Base-by-base conservation (phyloP, 2,888 invertebrate species). In the Caradrina kadenii region DNA sequence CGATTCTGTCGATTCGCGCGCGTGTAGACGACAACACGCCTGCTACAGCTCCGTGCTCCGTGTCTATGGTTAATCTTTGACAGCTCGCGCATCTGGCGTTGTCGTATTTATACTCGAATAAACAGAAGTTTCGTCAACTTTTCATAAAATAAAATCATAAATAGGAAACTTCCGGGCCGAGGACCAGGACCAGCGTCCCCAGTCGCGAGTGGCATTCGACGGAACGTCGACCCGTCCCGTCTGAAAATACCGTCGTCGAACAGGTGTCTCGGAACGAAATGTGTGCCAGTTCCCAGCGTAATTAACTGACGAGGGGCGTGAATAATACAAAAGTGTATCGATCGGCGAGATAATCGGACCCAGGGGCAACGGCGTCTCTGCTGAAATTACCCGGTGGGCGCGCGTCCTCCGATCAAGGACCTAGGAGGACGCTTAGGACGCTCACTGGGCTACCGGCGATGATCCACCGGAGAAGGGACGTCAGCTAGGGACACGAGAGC, bases 221-320 rank as follows among this genome's bases (percentile, higher is more conserved):
- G 45, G 86, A 65, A 53, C 53, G 79, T 96, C 96, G 96, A 96
- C 96, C 92, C 89, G 87, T 91, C 95, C 96, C 96, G 96, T 97
- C 96, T 96, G 97, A 97, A 97, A 97, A 97, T 96, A 96, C 94
- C 94, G 93, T 84, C 86, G 96, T 96, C 94, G 96, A 97, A 97
- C 97, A 97, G 97, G 97, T 97, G 97, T 97, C 97, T 96, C 96
- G 96, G 26, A 97, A 97, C 96, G 96, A 96, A 96, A 96, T 95
- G 96, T 94, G 94, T 94, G 93, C 91, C 89, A 91, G 94, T 96
- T 96, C 95, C 94, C 95, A 94, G 91, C 91, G 91, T 93, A 93
- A 94, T 93, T 93, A 94, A 93, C 94, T 91, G 93, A 92, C 91
- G 90, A 92, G 93, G 84, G 92, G 91, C 89, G 94, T 94, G 93